Conservation (phyloP, 2,888 invertebrate genomes). For the Cartodere bifasciata region DNA sequence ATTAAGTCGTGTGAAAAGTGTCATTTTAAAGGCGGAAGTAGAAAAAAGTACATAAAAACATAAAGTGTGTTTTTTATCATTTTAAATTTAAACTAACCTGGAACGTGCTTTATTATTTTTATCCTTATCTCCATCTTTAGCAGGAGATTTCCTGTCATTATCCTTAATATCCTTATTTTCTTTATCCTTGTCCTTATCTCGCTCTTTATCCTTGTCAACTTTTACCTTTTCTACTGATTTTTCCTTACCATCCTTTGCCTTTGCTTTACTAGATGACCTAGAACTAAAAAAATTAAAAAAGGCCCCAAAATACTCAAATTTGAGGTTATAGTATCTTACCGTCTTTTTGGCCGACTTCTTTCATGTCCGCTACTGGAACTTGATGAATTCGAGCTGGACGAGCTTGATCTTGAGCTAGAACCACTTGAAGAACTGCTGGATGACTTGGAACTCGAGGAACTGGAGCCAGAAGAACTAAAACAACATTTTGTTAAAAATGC, state of each 20-base stretch:
- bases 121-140: slow-evolving; percentile 24
- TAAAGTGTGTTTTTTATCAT: too few relatives aligned
- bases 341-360: slow-evolving; percentile 50
- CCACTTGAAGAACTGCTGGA: slow-evolving; percentile 64
- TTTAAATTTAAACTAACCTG: too few relatives aligned
- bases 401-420: slow-evolving; percentile 41
- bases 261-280: slow-evolving; percentile 28
- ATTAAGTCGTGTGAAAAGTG: too few relatives aligned
- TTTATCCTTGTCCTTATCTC: slow-evolving; percentile 26
- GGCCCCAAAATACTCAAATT: too few relatives aligned
- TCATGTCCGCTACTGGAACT: slow-evolving; percentile 53
- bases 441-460: slow-evolving; percentile 70
- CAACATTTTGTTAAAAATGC: slow-evolving; percentile 5
- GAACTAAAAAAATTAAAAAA: too few relatives aligned
- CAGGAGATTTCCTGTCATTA: slow-evolving; percentile 19
- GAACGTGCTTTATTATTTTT: slow-evolving; percentile 29
- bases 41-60: too few relatives aligned
- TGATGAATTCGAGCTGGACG: slow-evolving; percentile 46
- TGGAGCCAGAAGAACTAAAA: slow-evolving; percentile 64
- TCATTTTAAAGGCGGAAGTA: too few relatives aligned
- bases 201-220: slow-evolving; percentile 32
- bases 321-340: slow-evolving; percentile 32
- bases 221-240: slow-evolving; percentile 34
- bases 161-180: slow-evolving; percentile 32
- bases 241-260: slow-evolving; percentile 27